Evolutionary conservation across 2,113 vertebrate species (phyloP).

Genomic region (Marcusenius ussheri): DNA sequence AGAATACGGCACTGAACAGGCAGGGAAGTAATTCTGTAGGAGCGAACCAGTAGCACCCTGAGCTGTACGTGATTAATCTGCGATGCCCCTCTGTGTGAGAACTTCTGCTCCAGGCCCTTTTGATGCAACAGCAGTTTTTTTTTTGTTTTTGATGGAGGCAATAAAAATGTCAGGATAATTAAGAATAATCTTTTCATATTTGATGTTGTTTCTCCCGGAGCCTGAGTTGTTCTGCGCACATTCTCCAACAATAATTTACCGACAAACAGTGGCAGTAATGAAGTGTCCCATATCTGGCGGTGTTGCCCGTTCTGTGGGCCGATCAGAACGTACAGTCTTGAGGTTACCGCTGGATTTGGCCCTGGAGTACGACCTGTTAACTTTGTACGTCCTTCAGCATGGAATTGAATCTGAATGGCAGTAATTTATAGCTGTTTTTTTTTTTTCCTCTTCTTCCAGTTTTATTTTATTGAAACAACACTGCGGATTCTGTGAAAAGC

Average conservation of each 20-base stretch:
- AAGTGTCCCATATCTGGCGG: neutral
- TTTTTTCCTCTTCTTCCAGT: neutral
- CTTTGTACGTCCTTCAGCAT: neutral
- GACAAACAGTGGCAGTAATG: neutral
- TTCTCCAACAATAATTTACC: neutral
- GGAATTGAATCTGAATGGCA: neutral
- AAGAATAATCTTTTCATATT: slow-evolving; percentile 6
- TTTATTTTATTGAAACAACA: neutral
- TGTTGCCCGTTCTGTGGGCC: neutral
- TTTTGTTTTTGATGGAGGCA: slow-evolving; percentile 1
- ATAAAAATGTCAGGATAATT: slow-evolving; percentile 13
- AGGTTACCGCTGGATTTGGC: neutral
- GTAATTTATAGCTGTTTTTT: neutral
- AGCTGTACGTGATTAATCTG: neutral
- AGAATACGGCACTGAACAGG: neutral
- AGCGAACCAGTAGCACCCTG: neutral
- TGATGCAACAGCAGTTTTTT: neutral
- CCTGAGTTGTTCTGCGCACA: neutral
- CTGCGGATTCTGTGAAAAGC: neutral
- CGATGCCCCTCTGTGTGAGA: neutral
- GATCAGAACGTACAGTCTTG: neutral
- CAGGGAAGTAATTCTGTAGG: neutral
- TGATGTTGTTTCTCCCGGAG: neutral
- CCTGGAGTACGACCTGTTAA: neutral
- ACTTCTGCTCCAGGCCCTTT: neutral